Conservation (phyloP, 2,113 vertebrate species). For the Oceanites oceanicus region DNA sequence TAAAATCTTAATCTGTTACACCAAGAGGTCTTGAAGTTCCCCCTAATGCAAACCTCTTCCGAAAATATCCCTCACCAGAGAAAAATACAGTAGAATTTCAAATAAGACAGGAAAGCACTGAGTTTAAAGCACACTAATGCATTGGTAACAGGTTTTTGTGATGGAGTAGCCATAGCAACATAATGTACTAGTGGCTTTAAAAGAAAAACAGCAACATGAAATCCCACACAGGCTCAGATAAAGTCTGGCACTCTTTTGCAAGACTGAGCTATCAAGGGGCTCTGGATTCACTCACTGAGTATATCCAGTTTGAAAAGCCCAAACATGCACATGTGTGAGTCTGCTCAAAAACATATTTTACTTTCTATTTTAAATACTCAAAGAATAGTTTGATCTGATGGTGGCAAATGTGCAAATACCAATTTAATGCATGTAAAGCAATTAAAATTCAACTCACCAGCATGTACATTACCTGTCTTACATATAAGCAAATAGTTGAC, state of each 20-base stretch:
- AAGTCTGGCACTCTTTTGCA: not conserved
- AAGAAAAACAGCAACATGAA: not conserved
- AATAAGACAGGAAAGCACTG: not conserved
- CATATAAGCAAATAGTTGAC: not conserved
- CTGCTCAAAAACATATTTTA: not conserved
- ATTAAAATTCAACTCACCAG: not conserved
- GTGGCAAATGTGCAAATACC: not conserved
- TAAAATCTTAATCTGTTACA: not conserved
- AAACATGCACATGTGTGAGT: rapidly evolving
- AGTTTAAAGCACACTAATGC: not conserved
- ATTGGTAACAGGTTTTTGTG: not conserved
- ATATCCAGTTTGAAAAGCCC: not conserved
- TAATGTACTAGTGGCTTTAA: not conserved
- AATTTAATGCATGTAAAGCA: not conserved
- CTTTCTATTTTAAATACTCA: not conserved
- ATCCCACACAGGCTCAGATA: not conserved
- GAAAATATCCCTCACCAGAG: not conserved
- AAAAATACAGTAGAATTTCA: not conserved
- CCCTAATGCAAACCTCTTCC: not conserved
- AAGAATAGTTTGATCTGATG: not conserved
- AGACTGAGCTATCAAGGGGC: not conserved
- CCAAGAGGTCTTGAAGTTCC: not conserved
- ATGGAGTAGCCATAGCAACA: not conserved
- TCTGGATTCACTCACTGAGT: not conserved
- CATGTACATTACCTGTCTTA: not conserved